phyloP scores from a whole-genome alignment of 2,797 vertebrate species.

The Halcyon leucocephala region DNA sequence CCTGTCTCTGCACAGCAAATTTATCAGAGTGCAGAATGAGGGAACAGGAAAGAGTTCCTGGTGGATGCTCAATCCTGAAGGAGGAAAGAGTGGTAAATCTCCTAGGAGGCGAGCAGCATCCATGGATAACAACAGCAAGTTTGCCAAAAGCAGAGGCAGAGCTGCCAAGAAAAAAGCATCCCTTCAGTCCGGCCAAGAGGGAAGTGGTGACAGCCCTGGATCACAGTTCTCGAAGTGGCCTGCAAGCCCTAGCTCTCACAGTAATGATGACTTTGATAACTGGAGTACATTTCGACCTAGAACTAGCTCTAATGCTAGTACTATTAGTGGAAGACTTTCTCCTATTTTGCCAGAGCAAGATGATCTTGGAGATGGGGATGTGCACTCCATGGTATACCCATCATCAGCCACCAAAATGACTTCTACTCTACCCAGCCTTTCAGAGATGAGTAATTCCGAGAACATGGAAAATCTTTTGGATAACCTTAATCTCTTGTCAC shows the following conservation, averaged over 20 bases:
- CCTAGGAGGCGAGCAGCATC: constrained; percentile 94
- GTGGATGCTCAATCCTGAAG: constrained; percentile 99
- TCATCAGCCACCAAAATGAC: constrained; percentile 92
- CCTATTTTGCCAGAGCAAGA: constrained; percentile 97
- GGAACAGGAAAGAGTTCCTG: constrained; percentile 99
- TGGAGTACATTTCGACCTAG: constrained; percentile 96
- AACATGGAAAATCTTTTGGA: constrained; percentile 99
- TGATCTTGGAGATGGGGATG: constrained; percentile 91
- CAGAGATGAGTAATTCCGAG: constrained; percentile 94
- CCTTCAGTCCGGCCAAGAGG: constrained; percentile 92
- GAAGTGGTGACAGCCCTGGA: constrained; percentile 91
- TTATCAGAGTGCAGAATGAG: constrained; percentile 97
- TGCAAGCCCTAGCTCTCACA: constrained; percentile 96
- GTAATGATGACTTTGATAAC: constrained; percentile 95
- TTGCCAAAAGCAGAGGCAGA: constrained; percentile 94
- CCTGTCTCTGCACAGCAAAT: constrained; percentile 97
- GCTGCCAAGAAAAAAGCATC: constrained; percentile 98
- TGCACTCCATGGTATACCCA: constrained; percentile 92
- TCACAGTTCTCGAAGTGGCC: constrained; percentile 97
- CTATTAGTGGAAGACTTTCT: constrained; percentile 93
- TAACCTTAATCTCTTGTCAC: constrained; percentile 96
- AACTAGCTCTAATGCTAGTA: constrained; percentile 97
- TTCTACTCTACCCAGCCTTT: constrained; percentile 94
- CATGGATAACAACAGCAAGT: constrained; percentile 99
- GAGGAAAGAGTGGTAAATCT: constrained; percentile 97